phyloP scores from a whole-genome alignment of 2,797 vertebrate species.

The Hipposideros larvatus region DNA sequence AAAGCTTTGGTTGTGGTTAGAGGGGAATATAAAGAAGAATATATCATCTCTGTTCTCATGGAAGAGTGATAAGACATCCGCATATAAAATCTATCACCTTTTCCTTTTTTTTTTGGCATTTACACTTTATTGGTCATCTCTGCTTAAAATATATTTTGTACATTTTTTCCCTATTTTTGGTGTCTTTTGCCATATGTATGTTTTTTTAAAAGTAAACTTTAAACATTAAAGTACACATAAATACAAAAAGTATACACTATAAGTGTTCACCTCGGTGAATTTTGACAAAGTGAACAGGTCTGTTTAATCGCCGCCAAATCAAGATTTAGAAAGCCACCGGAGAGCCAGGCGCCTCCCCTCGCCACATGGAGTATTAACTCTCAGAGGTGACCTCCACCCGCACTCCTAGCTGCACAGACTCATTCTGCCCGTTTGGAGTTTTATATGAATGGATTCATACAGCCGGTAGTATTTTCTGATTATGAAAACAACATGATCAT shows the following conservation, averaged over 20 bases:
- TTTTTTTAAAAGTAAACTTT: neutral
- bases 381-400: accelerated
- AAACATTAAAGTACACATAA: too few relatives aligned
- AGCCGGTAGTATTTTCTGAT: too few relatives aligned
- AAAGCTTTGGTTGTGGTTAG: neutral
- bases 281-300: neutral
- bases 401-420: neutral
- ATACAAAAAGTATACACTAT: neutral
- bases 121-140: neutral
- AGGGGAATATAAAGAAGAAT: neutral
- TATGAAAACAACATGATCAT: neutral
- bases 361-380: accelerated
- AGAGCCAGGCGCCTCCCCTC: accelerated
- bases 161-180: neutral
- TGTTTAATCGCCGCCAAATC: too few relatives aligned
- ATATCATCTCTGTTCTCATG: neutral
- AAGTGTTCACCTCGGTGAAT: neutral
- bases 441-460: accelerated
- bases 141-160: neutral
- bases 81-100: neutral
- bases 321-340: neutral
- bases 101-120: neutral
- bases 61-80: neutral
- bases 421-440: accelerated
- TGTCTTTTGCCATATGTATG: neutral